Conservation (phyloP, 2,113 vertebrate species). For the Seriola quinqueradiata region DNA sequence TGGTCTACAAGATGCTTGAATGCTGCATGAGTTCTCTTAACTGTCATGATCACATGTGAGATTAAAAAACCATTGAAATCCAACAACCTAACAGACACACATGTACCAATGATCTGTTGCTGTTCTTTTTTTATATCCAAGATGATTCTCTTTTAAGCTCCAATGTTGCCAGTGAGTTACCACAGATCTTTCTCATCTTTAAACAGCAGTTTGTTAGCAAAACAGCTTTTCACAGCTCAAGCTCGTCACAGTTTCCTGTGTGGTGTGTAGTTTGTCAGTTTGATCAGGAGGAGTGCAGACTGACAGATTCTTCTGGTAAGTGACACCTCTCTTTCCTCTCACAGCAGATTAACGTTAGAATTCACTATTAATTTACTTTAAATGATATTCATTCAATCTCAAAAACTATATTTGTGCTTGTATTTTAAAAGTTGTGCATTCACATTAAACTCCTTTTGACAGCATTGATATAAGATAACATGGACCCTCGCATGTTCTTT, state of each 20-base stretch:
- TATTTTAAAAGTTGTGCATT: background rate
- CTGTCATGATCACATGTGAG: slow-evolving; percentile 5
- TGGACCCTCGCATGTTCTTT: background rate
- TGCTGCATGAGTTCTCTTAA: slow-evolving; percentile 12
- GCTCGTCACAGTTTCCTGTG: slow-evolving; percentile 84
- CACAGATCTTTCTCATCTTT: slow-evolving; percentile 66
- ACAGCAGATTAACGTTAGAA: slow-evolving; percentile 3
- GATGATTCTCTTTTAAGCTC: slow-evolving; percentile 26
- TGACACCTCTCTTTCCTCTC: slow-evolving; percentile 46
- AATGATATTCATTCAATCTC: background rate
- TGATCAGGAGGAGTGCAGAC: slow-evolving; percentile 63
- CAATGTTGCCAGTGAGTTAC: slow-evolving; percentile 20
- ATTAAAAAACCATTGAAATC: background rate
- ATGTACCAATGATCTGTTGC: background rate
- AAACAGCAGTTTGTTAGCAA: slow-evolving; percentile 60
- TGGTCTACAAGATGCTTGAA: slow-evolving; percentile 16
- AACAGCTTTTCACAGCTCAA: slow-evolving; percentile 56
- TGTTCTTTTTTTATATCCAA: background rate
- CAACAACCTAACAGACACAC: background rate
- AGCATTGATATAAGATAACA: background rate
- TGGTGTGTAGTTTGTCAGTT: slow-evolving; percentile 62
- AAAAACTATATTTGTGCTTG: background rate
- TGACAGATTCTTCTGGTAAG: slow-evolving; percentile 74
- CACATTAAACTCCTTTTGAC: background rate
- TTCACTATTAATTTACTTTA: background rate